Evolutionary conservation across 37 sponge, comb jelly and placozoan genomes (phyloP).

Genomic region (Ianthella basta): DNA sequence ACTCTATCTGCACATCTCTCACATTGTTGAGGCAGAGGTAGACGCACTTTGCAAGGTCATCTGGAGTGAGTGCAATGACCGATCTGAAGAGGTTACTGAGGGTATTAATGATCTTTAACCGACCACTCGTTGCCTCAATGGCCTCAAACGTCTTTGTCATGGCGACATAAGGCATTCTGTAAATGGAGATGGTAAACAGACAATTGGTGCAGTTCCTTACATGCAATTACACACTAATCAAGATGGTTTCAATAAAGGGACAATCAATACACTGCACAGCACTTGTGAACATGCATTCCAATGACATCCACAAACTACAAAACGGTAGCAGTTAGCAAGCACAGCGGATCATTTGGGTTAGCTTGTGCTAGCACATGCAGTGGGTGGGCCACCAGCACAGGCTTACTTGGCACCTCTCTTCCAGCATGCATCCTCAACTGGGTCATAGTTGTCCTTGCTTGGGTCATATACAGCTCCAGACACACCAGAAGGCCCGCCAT

Average conservation of each 20-base stretch:
- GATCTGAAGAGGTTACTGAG: slow-evolving; percentile 95
- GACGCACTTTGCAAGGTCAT: slow-evolving; percentile 80
- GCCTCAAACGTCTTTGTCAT: slow-evolving; percentile 74
- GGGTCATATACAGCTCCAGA: slow-evolving; percentile 41
- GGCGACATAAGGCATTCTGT: slow-evolving; percentile 83
- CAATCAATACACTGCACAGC: not conserved
- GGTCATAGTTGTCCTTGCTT: slow-evolving; percentile 55
- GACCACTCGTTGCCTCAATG: slow-evolving; percentile 71
- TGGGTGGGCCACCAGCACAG: too few relatives aligned
- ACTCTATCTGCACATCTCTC: not conserved
- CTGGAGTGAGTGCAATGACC: slow-evolving; percentile 89
- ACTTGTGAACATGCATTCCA: too few relatives aligned
- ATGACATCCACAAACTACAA: too few relatives aligned
- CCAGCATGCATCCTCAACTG: slow-evolving; percentile 80
- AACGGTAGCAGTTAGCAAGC: too few relatives aligned
- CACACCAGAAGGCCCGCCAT: too few relatives aligned
- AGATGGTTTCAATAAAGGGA: too few relatives aligned
- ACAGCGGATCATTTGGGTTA: too few relatives aligned
- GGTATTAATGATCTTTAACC: slow-evolving; percentile 60
- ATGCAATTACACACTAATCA: not conserved
- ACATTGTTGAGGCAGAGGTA: slow-evolving; percentile 97
- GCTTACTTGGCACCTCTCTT: slow-evolving; percentile 45
- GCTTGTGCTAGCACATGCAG: too few relatives aligned
- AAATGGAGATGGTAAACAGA: not conserved
- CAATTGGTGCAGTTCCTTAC: not conserved